Conservation (phyloP, 2,113 vertebrate genomes). For the Psittacara wagleri region DNA sequence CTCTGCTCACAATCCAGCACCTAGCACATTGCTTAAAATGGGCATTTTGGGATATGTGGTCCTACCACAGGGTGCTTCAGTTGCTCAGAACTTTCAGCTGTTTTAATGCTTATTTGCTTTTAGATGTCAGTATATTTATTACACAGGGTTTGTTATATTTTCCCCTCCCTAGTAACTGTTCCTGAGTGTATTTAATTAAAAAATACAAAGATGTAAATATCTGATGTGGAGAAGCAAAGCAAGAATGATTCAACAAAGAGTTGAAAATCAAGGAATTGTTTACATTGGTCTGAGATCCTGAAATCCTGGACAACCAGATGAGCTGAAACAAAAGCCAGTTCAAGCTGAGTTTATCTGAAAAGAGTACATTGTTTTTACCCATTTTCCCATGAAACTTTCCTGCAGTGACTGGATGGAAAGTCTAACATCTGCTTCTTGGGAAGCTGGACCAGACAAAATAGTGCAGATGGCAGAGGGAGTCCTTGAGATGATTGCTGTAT, state of each 20-base stretch:
- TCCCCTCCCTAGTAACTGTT: neutral
- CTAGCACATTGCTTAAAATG: neutral
- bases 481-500: neutral
- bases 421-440: neutral
- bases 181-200: neutral
- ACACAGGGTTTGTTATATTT: neutral
- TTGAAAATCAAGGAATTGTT: neutral
- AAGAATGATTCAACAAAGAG: neutral
- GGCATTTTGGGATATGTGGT: neutral
- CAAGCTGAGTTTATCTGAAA: neutral
- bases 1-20: neutral
- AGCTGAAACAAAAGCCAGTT: neutral
- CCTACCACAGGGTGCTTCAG: neutral
- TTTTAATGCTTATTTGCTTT: neutral
- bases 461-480: neutral
- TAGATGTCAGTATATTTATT: neutral
- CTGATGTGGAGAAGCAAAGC: neutral
- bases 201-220: neutral
- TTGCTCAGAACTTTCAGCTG: neutral
- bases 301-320: neutral
- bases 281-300: neutral
- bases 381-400: neutral
- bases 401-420: neutral
- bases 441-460: neutral
- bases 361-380: fast-evolving